phyloP scores from a whole-genome alignment of 2,888 invertebrate species.

The Cryptus viduatorius region DNA sequence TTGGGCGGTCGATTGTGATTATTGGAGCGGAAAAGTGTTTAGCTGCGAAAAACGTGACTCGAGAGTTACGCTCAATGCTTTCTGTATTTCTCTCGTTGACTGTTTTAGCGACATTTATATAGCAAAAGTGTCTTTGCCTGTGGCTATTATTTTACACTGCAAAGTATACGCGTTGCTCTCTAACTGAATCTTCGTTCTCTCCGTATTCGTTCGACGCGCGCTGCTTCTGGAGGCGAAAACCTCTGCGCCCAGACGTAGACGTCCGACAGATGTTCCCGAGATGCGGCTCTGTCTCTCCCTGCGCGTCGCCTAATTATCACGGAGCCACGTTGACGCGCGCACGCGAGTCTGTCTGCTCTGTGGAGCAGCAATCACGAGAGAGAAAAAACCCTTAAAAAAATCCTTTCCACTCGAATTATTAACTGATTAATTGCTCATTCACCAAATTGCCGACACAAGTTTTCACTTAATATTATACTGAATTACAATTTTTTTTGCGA shows the following conservation, averaged over 20 bases:
- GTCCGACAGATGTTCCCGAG: constrained; percentile 76
- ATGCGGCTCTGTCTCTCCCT: constrained; percentile 68
- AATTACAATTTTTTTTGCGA: neutral
- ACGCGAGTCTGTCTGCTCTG: constrained; percentile 73
- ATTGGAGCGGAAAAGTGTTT: neutral
- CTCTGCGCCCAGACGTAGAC: constrained; percentile 68
- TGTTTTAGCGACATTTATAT: constrained; percentile 8
- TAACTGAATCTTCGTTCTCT: constrained; percentile 66
- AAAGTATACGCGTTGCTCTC: constrained; percentile 47
- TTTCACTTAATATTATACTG: neutral
- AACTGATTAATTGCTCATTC: constrained; percentile 59
- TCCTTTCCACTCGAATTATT: constrained; percentile 48
- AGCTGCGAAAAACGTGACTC: neutral
- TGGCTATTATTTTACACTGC: constrained; percentile 26
- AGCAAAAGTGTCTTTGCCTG: constrained; percentile 55
- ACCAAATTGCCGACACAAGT: constrained; percentile 22
- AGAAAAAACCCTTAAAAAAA: constrained; percentile 39
- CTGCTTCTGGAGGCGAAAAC: constrained; percentile 58
- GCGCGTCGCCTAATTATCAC: constrained; percentile 76
- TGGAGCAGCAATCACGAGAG: constrained; percentile 57
- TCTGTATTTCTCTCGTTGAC: constrained; percentile 7
- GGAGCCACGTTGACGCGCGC: constrained; percentile 77
- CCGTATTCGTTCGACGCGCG: constrained; percentile 69
- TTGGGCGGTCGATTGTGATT: neutral
- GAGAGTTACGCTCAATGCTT: constrained; percentile 12